These are phyloP conservation scores for Sparidentex hasta DNA, from an alignment of 2,797 vertebrate genomes.

Conservation along the genomic window DNA sequence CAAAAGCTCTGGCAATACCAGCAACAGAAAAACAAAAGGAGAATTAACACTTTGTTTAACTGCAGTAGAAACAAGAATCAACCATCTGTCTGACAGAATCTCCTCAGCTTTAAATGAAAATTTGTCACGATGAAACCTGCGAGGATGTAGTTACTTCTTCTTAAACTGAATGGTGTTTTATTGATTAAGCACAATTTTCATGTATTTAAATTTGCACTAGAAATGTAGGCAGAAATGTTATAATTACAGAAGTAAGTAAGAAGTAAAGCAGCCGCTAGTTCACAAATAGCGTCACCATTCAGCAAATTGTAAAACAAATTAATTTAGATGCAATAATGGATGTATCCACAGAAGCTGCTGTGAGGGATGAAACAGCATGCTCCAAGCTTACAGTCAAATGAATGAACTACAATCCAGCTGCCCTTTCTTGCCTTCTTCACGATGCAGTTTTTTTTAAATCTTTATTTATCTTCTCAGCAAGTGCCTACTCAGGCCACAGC, in stretches of 20 bases:
- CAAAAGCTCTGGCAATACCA: neutral
- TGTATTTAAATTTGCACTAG: constrained; percentile 14
- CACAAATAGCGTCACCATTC: constrained; percentile 20
- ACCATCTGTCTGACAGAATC: neutral
- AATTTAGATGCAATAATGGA: constrained; percentile 28
- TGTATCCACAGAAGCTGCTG: constrained; percentile 21
- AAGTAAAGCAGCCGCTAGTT: constrained; percentile 19
- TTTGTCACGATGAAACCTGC: neutral
- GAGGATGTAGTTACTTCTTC: neutral
- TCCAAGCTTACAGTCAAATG: constrained; percentile 47
- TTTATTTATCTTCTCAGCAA: constrained; percentile 40
- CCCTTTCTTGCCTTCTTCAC: constrained; percentile 44
- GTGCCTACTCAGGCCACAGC: constrained; percentile 28
- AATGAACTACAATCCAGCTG: constrained; percentile 57
- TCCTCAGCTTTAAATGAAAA: neutral
- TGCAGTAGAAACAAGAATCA: neutral
- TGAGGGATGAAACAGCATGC: constrained; percentile 61
- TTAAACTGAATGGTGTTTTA: neutral
- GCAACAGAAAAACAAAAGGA: neutral
- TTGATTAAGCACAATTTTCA: neutral
- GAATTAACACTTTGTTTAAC: neutral
- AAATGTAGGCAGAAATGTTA: constrained; percentile 6
- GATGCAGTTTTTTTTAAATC: constrained; percentile 31
- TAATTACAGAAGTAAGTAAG: constrained; percentile 13
- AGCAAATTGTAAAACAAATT: constrained; percentile 36